Evolutionary conservation across 2,888 invertebrate genomes (phyloP).

Genomic region (Idaea aversata): DNA sequence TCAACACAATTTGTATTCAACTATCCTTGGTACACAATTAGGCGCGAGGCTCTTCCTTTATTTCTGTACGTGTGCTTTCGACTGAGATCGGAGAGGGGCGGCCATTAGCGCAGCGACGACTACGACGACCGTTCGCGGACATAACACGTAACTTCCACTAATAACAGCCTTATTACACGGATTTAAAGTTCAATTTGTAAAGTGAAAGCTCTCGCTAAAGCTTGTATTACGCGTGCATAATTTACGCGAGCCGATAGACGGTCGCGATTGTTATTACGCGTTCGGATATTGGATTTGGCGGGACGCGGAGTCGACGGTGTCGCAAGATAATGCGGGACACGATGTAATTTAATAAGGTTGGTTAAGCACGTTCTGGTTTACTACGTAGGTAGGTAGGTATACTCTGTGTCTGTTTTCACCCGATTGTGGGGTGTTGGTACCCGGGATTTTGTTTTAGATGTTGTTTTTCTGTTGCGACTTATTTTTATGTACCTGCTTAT

Average conservation of each 20-base stretch:
- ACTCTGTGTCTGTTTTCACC: neutral
- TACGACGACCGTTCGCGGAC: slow-evolving; percentile 59
- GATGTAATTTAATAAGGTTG: slow-evolving; percentile 38
- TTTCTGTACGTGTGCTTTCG: slow-evolving; percentile 64
- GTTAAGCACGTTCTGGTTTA: slow-evolving; percentile 28
- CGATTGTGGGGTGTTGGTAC: slow-evolving; percentile 8
- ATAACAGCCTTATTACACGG: slow-evolving; percentile 24
- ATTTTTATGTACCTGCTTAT: too few relatives aligned
- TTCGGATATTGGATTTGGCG: slow-evolving; percentile 76
- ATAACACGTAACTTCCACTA: slow-evolving; percentile 21
- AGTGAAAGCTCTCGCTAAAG: slow-evolving; percentile 16
- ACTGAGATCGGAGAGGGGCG: slow-evolving; percentile 46
- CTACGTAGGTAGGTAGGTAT: neutral
- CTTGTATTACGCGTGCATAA: slow-evolving; percentile 64
- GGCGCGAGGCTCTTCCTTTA: slow-evolving; percentile 60
- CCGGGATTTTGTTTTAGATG: slow-evolving; percentile 1
- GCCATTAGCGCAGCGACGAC: slow-evolving; percentile 70
- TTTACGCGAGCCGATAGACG: slow-evolving; percentile 78
- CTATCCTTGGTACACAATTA: slow-evolving; percentile 57
- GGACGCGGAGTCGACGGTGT: slow-evolving; percentile 49
- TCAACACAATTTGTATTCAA: slow-evolving; percentile 45
- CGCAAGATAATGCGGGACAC: slow-evolving; percentile 54
- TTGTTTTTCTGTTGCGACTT: neutral
- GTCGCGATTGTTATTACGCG: slow-evolving; percentile 78
- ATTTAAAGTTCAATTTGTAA: neutral